These are phyloP conservation scores for Lamellibrachia columna DNA, from an alignment of 2,888 invertebrate species.

Conservation along the genomic window DNA sequence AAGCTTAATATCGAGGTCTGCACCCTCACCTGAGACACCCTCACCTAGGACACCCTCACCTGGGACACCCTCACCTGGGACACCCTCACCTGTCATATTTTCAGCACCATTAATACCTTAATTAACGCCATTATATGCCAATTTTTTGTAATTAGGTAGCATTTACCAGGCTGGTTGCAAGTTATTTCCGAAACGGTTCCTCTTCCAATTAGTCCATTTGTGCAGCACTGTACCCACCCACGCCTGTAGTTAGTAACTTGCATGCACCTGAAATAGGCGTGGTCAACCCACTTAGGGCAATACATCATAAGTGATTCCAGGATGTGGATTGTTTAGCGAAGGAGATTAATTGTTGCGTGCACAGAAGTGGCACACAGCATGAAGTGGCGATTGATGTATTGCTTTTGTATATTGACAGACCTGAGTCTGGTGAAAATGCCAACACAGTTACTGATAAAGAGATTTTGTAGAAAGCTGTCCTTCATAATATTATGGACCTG, in stretches of 20 bases:
- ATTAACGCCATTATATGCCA: background rate
- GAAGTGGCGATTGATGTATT: no score
- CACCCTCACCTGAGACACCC: no score
- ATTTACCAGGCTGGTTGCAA: background rate
- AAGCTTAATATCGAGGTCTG: no score
- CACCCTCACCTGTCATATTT: background rate
- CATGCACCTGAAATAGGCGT: background rate
- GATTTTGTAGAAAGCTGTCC: no score
- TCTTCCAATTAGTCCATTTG: background rate
- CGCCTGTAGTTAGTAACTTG: background rate
- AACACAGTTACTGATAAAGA: no score
- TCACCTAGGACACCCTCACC: no score
- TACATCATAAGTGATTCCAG: background rate
- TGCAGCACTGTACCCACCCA: background rate
- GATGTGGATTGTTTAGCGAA: background rate
- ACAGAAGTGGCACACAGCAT: no score
- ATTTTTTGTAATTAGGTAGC: background rate
- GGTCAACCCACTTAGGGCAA: background rate
- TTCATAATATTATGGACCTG: background rate
- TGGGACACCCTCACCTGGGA: no score
- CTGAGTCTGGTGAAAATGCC: no score
- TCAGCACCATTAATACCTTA: background rate
- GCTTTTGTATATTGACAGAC: no score
- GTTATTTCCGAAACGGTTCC: background rate
- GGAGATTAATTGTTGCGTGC: background rate